Evolutionary conservation across 1,140 invertebrate species (phyloP).

Genomic region (Calliopsis andreniformis): DNA sequence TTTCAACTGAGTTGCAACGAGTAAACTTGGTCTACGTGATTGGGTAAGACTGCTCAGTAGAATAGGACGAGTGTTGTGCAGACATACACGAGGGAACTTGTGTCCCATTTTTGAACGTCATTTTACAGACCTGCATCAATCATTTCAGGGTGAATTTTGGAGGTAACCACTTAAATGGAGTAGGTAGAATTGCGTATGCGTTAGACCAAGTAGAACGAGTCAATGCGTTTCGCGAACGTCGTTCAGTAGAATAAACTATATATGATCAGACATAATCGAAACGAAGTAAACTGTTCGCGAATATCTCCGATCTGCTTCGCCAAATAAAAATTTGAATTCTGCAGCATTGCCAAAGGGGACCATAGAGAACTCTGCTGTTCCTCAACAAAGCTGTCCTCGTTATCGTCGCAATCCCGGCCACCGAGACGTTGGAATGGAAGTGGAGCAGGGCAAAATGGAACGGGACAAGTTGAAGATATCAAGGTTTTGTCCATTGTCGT

Average conservation of each 20-base stretch:
- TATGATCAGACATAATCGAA: too few relatives aligned
- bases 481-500: slow-evolving; percentile 43
- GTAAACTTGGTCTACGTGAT: not conserved
- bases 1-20: not conserved
- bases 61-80: too few relatives aligned
- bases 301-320: not conserved
- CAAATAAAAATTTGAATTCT: not conserved
- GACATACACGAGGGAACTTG: too few relatives aligned
- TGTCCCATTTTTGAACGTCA: too few relatives aligned
- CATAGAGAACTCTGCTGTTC: not conserved
- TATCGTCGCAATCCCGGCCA: not conserved
- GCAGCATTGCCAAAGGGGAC: too few relatives aligned
- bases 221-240: too few relatives aligned
- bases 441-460: not conserved
- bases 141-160: too few relatives aligned
- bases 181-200: too few relatives aligned
- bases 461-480: slow-evolving; percentile 30
- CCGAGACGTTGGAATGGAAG: not conserved
- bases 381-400: not conserved
- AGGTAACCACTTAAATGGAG: too few relatives aligned
- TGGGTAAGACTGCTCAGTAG: not conserved
- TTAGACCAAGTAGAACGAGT: too few relatives aligned
- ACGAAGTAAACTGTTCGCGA: not conserved
- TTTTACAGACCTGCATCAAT: too few relatives aligned
- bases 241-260: too few relatives aligned